Evolutionary conservation across 2,888 invertebrate genomes (phyloP).

Genomic region (Tenthredo scrophulariae): DNA sequence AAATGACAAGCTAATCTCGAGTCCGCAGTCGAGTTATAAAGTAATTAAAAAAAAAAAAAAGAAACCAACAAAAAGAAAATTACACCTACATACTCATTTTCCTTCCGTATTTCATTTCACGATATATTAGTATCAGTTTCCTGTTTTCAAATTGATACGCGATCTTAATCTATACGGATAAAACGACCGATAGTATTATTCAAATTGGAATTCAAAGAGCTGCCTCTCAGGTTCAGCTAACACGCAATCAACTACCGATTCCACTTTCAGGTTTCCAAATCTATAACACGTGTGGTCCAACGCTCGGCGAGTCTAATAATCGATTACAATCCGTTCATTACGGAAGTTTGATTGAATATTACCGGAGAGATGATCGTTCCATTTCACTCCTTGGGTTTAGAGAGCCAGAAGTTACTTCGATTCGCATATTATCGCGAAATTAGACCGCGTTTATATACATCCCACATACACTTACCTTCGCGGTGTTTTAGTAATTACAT

Average conservation of each 20-base stretch:
- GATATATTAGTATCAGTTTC: neutral
- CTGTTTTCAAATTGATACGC: slow-evolving; percentile 4
- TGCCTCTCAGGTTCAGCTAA: neutral
- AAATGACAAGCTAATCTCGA: slow-evolving; percentile 45
- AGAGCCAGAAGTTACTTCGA: slow-evolving; percentile 29
- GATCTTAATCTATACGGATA: neutral
- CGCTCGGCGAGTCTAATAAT: slow-evolving; percentile 39
- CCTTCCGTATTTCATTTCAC: neutral
- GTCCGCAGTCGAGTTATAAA: neutral
- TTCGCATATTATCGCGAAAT: slow-evolving; percentile 36
- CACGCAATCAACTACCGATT: slow-evolving; percentile 49
- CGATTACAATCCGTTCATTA: slow-evolving; percentile 53
- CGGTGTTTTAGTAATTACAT: slow-evolving; percentile 32
- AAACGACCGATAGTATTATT: neutral
- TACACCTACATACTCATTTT: neutral
- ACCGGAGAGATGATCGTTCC: slow-evolving; percentile 42
- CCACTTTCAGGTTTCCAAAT: slow-evolving; percentile 46
- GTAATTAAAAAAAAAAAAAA: neutral
- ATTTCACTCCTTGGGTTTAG: neutral
- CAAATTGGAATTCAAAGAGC: slow-evolving; percentile 6
- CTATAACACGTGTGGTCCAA: slow-evolving; percentile 47
- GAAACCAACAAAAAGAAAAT: neutral
- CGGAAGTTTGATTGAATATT: slow-evolving; percentile 51
- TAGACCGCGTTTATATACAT: neutral
- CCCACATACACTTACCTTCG: neutral